Evolutionary conservation across 2,888 invertebrate genomes (phyloP).

Genomic region (Ernsta delagoae): DNA sequence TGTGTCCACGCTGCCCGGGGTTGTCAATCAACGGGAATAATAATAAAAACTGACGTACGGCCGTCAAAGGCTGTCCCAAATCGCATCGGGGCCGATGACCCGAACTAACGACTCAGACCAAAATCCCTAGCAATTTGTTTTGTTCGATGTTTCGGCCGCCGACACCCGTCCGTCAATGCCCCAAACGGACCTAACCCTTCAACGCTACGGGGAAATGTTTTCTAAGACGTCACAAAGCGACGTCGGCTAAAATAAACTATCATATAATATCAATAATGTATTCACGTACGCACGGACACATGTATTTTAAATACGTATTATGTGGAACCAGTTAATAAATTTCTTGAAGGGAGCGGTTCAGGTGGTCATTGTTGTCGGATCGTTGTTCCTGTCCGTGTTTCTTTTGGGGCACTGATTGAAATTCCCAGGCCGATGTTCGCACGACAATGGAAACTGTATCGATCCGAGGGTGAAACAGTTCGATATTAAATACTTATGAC

Average conservation of each 20-base stretch:
- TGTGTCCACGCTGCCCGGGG: slow-evolving; percentile 41
- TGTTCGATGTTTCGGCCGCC: slow-evolving; percentile 51
- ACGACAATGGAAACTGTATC: slow-evolving; percentile 64
- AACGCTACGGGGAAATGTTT: slow-evolving; percentile 52
- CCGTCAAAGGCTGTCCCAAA: slow-evolving; percentile 82
- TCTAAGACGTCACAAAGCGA: slow-evolving; percentile 63
- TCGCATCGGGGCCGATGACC: slow-evolving; percentile 82
- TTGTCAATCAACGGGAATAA: slow-evolving; percentile 75
- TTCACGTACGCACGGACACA: slow-evolving; percentile 76
- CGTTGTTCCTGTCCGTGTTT: slow-evolving; percentile 47
- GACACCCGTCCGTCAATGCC: slow-evolving; percentile 54
- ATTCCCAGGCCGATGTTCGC: slow-evolving; percentile 71
- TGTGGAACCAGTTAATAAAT: slow-evolving; percentile 78
- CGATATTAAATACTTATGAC: slow-evolving; percentile 72
- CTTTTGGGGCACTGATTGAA: slow-evolving; percentile 64
- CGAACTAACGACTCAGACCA: slow-evolving; percentile 80
- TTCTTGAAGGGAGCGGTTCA: slow-evolving; percentile 58
- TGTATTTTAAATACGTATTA: slow-evolving; percentile 84
- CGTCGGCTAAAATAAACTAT: slow-evolving; percentile 78
- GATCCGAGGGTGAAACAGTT: slow-evolving; percentile 65
- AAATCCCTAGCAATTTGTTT: slow-evolving; percentile 73
- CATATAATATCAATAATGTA: slow-evolving; percentile 84
- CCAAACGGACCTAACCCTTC: slow-evolving; percentile 53
- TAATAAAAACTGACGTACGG: slow-evolving; percentile 73
- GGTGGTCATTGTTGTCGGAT: slow-evolving; percentile 56